phyloP scores from a whole-genome alignment of 2,888 invertebrate species.

The Hypselothyrea guttata region DNA sequence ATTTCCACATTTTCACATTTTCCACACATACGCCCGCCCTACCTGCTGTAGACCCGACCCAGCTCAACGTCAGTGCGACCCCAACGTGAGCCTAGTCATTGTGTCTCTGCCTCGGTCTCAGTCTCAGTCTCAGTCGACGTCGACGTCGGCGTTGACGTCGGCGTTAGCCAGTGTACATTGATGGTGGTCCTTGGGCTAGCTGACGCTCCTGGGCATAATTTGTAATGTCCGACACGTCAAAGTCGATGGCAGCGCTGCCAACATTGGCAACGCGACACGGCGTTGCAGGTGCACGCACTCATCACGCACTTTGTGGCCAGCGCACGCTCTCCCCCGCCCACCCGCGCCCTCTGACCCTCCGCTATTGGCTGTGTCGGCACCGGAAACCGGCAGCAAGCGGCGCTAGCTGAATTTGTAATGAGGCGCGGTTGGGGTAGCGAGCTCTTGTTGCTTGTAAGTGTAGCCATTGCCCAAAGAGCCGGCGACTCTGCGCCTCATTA shows the following conservation, averaged over 20 bases:
- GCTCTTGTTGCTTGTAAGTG: constrained; percentile 22
- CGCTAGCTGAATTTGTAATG: constrained; percentile 69
- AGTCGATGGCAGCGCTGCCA: constrained; percentile 20
- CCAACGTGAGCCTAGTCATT: constrained; percentile 59
- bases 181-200: constrained; percentile 61
- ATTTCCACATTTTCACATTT: constrained; percentile 53
- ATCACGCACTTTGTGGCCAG: constrained; percentile 60
- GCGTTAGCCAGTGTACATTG: constrained; percentile 52
- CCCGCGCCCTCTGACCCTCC: constrained; percentile 48
- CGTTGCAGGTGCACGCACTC: constrained; percentile 61
- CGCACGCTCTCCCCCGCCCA: constrained; percentile 6
- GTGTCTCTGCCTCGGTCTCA: constrained; percentile 31
- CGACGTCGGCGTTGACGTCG: constrained; percentile 13
- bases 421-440: constrained; percentile 27
- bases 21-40: constrained; percentile 38
- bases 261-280: constrained; percentile 14
- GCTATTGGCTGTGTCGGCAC: constrained; percentile 17
- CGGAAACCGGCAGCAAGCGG: constrained; percentile 15
- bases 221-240: constrained; percentile 76
- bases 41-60: constrained; percentile 21
- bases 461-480: constrained; percentile 28
- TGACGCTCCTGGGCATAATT: constrained; percentile 70
- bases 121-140: constrained; percentile 14
- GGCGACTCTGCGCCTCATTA: constrained; percentile 52
- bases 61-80: constrained; percentile 50